phyloP scores from a whole-genome alignment of 2,113 vertebrate genomes.

The Papio anubis region DNA sequence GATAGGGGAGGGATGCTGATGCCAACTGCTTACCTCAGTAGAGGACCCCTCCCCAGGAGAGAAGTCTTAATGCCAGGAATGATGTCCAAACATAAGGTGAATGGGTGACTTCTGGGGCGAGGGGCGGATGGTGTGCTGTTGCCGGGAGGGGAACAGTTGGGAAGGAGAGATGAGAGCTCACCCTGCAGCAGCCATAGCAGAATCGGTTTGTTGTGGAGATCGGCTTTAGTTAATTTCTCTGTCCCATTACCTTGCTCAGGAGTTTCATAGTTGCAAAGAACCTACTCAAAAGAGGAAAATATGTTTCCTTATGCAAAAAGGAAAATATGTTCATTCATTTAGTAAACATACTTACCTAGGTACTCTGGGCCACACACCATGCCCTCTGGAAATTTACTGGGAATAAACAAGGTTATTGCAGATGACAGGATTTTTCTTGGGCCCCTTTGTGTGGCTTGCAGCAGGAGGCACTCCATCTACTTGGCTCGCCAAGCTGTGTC shows the following conservation, averaged over 20 bases:
- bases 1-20: rapidly evolving
- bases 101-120: not conserved
- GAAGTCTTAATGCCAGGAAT: rapidly evolving
- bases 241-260: not conserved
- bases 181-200: not conserved
- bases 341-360: rapidly evolving
- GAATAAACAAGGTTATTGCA: not conserved
- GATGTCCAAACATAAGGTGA: rapidly evolving
- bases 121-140: rapidly evolving
- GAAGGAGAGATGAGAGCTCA: too few relatives aligned
- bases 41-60: not conserved
- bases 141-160: not conserved
- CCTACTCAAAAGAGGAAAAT: not conserved
- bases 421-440: too few relatives aligned
- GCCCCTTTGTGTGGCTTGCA: too few relatives aligned
- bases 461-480: too few relatives aligned
- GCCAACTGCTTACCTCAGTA: rapidly evolving
- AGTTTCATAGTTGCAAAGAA: not conserved
- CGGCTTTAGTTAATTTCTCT: not conserved
- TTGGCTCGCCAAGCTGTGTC: too few relatives aligned
- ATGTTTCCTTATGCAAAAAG: not conserved
- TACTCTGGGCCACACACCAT: not conserved
- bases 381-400: not conserved
- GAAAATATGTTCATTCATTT: rapidly evolving
- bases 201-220: too few relatives aligned